Conservation (phyloP, 2,888 invertebrate genomes). For the Phaedon cochleariae region DNA sequence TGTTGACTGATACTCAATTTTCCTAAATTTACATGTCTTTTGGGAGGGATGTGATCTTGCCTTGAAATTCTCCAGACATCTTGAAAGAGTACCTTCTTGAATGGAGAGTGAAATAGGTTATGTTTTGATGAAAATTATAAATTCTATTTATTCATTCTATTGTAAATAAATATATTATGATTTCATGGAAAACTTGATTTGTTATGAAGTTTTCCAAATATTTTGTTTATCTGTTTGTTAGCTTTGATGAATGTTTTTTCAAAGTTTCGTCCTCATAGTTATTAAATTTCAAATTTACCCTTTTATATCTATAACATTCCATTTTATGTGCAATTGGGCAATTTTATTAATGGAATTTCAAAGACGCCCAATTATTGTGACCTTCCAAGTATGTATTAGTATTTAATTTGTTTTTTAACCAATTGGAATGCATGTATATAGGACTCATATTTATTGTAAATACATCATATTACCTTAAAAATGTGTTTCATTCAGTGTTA, state of each 20-base stretch:
- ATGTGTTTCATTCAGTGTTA: constrained; percentile 2
- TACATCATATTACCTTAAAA: constrained; percentile 53
- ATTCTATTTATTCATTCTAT: constrained; percentile 37
- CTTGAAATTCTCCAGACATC: constrained; percentile 39
- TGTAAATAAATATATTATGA: constrained; percentile 36
- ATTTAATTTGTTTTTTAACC: constrained; percentile 41
- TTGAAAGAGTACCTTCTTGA: constrained; percentile 11
- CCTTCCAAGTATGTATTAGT: constrained; percentile 28
- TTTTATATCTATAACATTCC: constrained; percentile 41
- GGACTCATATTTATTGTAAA: constrained; percentile 54
- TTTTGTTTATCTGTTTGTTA: constrained; percentile 25
- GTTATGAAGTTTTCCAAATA: constrained; percentile 23
- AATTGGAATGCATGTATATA: constrained; percentile 50
- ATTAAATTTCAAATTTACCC: background rate
- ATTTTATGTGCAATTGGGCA: constrained; percentile 29
- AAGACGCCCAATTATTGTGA: constrained; percentile 32
- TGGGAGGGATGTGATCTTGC: constrained; percentile 49
- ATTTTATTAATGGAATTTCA: constrained; percentile 38
- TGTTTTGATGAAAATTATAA: constrained; percentile 33
- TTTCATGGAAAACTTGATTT: constrained; percentile 23
- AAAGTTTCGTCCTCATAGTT: background rate
- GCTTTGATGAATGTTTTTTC: constrained; percentile 4
- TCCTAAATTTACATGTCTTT: constrained; percentile 31
- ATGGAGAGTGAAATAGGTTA: constrained; percentile 28
- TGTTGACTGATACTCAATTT: constrained; percentile 36